Base-by-base conservation (phyloP, 2,113 vertebrate genomes). In the Shinisaurus crocodilurus region DNA sequence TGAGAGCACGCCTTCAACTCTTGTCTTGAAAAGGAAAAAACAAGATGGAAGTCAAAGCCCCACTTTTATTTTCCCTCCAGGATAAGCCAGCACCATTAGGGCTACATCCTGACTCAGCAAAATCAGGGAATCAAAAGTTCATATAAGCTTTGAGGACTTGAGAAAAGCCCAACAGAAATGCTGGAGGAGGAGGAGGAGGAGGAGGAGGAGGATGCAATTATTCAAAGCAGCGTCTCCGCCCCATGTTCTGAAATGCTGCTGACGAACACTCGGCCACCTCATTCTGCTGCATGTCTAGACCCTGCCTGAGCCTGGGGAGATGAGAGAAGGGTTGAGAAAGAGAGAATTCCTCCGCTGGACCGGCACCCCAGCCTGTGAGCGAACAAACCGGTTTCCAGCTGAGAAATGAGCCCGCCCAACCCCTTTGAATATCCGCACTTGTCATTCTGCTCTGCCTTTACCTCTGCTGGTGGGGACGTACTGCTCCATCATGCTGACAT, bases 401-500 rank as follows among this genome's bases (percentile, higher is more conserved):
- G 29, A 65, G 76, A 75, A 86, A 8, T 13, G 20, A 54, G n/a
- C 4, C 34, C 16, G 3, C 37, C 48, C 12, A 10, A 4, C 50
- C 16, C 40, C 3, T 37, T 34, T 6, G 5, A 1, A 1, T 54
- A 54, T 45, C 79, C 32, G n/a, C 34, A 25, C 63, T 5, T 13
- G 18, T 37, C 3, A 3, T 25, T 16, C 63, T 16, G 15, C 48
- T 54, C 70, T 12, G 50, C 45, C 76, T 92, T 98, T 96, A 99
- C 99, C 93, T 98, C 98, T 97, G 50, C 89, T 67, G 0, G 86
- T 57, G 0, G 97, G 94, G 16, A 98, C 0, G 25, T 98, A 98
- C 92, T 98, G 98, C 97, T 99, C 98, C 94, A 99, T 94, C 92
- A 99, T 92, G 82, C 97, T 98, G 96, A 98, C 98, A 77, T 99